A percentile compares a stretch with the other conserved stretches of the same genome.
phyloP scores from a whole-genome alignment of 2,797 vertebrate species.

The Chromis chromis region DNA sequence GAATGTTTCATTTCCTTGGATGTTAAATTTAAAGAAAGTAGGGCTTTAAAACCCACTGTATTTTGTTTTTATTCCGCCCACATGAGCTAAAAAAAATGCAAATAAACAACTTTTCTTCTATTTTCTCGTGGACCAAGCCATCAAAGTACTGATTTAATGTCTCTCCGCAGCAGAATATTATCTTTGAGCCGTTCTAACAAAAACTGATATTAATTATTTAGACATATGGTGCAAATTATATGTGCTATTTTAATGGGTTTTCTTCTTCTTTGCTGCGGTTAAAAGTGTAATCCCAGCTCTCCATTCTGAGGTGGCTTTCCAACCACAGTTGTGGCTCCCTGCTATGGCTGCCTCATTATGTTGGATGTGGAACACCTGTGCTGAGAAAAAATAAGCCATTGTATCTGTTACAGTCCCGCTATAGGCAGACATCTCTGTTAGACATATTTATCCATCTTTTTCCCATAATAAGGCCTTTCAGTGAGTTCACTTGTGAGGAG shows the following conservation, averaged over 20 bases:
- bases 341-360: slow-evolving; percentile 70
- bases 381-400: slow-evolving; percentile 39
- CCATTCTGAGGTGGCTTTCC: slow-evolving; percentile 57
- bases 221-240: slow-evolving; percentile 48
- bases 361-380: slow-evolving; percentile 73
- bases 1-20: not conserved
- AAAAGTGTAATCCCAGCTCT: slow-evolving; percentile 47
- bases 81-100: not conserved
- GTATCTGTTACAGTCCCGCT: slow-evolving; percentile 29
- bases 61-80: not conserved
- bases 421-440: slow-evolving; percentile 22
- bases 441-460: slow-evolving; percentile 27
- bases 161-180: slow-evolving; percentile 6
- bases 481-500: slow-evolving; percentile 22
- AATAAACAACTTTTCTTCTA: not conserved
- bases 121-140: not conserved
- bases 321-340: slow-evolving; percentile 63
- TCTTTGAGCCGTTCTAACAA: slow-evolving; percentile 14
- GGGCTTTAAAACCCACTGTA: too few species aligned
- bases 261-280: slow-evolving; percentile 56
- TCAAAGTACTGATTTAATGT: slow-evolving; percentile 15
- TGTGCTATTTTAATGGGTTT: slow-evolving; percentile 52
- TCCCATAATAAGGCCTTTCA: slow-evolving; percentile 23
- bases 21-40: not conserved
- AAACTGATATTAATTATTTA: slow-evolving; percentile 27